Evolutionary conservation across 1,140 invertebrate species (phyloP), one percentile per base, ranked within the genome.

Genomic region (Lithobius niger): DNA sequence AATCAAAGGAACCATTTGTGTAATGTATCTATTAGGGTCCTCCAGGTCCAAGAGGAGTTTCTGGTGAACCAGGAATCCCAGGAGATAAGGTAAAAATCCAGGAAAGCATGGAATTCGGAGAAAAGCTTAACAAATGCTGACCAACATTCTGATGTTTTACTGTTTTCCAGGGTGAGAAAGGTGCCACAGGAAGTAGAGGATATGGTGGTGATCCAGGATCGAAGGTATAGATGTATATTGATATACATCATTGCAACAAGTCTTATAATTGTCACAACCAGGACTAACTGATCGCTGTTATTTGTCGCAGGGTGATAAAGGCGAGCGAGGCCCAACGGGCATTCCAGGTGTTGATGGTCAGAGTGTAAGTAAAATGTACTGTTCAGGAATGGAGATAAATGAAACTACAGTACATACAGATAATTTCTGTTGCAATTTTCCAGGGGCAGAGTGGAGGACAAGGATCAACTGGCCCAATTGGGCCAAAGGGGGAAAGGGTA

Each of bases 121-220:
- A 6, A 36, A 10, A 36, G 4, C 18, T 45, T 45, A 10, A 45
- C 22, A 13, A 19, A 36, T 36, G 31, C n/a, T 36, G 10, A 36
- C n/a, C n/a, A n/a, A n/a, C n/a, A n/a, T n/a, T n/a, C n/a, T n/a
- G n/a, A n/a, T n/a, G 24, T 43, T 27, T 55, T n/a, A 42, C 52
- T 50, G 62, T 61, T 4, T 52, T 40, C 36, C 56, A 58, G n/a
- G 64, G 68, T 26, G 49, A 44, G 22, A 62, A 61, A 4, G 74
- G 73, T 21, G 57, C 63, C 31, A 60, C 60, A 22, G 71, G 70
- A 24, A 51, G 58, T n/a, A 62, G 56, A 27, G 70, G 71, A 54
- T 54, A 60, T 22, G 58, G 61, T 54, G 70, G 69, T 48, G 57
- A 64, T 45, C 52, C 44, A 19, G 62, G 62, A n/a, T 15, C 50